These are phyloP conservation scores for Drosophila sturtevanti DNA, from an alignment of 1,140 invertebrate species.

Conservation along the genomic window DNA sequence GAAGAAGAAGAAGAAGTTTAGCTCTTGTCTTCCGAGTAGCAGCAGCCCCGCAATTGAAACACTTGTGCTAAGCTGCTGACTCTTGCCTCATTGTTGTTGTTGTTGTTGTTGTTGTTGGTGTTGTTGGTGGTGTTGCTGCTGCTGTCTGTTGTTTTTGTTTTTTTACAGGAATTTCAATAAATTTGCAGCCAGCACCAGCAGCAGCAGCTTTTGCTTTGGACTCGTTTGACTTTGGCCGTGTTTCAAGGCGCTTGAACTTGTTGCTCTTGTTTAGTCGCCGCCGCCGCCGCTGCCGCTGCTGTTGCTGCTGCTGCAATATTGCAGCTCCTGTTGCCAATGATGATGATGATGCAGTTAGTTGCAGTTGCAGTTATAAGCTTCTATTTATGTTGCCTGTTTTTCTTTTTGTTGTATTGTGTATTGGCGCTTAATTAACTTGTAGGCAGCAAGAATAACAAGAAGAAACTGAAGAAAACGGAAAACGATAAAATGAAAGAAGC, in stretches of 20 bases:
- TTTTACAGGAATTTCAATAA: slow-evolving; percentile 79
- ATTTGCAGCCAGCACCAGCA: slow-evolving; percentile 72
- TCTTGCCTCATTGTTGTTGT: slow-evolving; percentile 18
- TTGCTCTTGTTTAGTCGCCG: slow-evolving; percentile 65
- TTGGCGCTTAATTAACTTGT: slow-evolving; percentile 77
- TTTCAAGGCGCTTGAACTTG: slow-evolving; percentile 76
- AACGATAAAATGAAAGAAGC: slow-evolving; percentile 49
- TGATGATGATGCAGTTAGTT: slow-evolving; percentile 66
- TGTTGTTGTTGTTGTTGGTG: slow-evolving; percentile 36
- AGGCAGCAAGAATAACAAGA: slow-evolving; percentile 65
- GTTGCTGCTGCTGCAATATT: slow-evolving; percentile 4
- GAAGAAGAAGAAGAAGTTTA: slow-evolving; percentile 34
- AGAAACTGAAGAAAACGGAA: no score
- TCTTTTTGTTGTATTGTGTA: slow-evolving; percentile 48
- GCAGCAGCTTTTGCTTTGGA: slow-evolving; percentile 30
- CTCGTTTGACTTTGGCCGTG: slow-evolving; percentile 65
- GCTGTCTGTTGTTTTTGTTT: slow-evolving; percentile 48
- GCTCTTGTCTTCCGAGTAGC: slow-evolving; percentile 42
- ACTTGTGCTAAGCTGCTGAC: slow-evolving; percentile 64
- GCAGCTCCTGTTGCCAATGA: neutral
- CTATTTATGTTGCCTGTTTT: slow-evolving; percentile 43
- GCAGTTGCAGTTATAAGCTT: slow-evolving; percentile 78
- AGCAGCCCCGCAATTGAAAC: slow-evolving; percentile 68
- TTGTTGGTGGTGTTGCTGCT: slow-evolving; percentile 44
- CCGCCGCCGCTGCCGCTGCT: slow-evolving; percentile 25